These are phyloP conservation scores for Pseudorectes ferrugineus DNA, from an alignment of 2,113 vertebrate genomes.

Conservation along the genomic window DNA sequence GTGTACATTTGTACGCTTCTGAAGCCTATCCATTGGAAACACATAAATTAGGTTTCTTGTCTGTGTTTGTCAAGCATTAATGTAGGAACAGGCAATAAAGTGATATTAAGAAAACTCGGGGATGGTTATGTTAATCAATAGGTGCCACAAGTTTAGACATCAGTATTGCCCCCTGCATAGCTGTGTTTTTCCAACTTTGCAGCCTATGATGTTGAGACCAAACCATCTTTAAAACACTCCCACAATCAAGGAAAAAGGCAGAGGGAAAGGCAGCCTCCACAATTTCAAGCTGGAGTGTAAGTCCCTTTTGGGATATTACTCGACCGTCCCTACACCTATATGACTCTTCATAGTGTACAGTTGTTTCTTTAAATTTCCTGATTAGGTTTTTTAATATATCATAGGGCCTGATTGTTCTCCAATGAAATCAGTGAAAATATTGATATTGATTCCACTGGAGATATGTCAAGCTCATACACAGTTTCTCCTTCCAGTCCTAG, in stretches of 20 bases:
- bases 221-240: neutral
- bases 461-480: neutral
- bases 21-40: neutral
- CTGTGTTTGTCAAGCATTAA: neutral
- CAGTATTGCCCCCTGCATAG: accelerated
- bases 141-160: neutral
- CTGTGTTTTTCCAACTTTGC: neutral
- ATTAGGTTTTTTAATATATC: neutral
- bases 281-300: neutral
- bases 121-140: neutral
- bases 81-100: neutral
- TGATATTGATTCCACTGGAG: neutral
- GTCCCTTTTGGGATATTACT: neutral
- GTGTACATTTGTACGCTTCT: accelerated
- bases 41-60: neutral
- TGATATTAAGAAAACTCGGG: neutral
- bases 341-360: neutral
- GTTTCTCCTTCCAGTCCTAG: neutral
- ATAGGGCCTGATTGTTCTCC: neutral
- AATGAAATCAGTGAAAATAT: neutral
- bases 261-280: neutral
- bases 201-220: neutral
- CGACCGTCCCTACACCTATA: accelerated
- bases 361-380: neutral
- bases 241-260: neutral